A percentile compares a stretch with the other conserved stretches of the same genome.
Evolutionary conservation across 2,888 invertebrate species (phyloP).

Genomic region (Drosophila nr. perissopoda): DNA sequence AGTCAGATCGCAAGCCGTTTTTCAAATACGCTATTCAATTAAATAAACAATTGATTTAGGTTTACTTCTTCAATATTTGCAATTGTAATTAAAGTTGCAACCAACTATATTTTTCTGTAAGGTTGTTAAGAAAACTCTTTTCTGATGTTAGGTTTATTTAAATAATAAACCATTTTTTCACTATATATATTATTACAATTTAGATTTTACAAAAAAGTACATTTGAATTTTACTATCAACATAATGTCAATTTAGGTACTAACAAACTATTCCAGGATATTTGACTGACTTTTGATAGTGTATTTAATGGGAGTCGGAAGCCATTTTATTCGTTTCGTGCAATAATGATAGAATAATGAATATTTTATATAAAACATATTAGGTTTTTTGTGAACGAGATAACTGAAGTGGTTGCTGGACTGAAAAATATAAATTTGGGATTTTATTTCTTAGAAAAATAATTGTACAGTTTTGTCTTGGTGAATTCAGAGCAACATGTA

Average conservation of each 20-base stretch:
- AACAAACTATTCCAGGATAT: neutral
- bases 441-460: constrained; percentile 42
- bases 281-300: constrained; percentile 20
- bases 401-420: constrained; percentile 22
- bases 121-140: neutral
- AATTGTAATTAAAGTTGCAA: neutral
- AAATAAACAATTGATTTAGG: neutral
- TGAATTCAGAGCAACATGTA: constrained; percentile 15
- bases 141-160: neutral
- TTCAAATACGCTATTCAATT: constrained; percentile 39
- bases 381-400: constrained; percentile 19
- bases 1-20: neutral
- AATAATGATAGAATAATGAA: constrained; percentile 75
- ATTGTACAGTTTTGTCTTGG: constrained; percentile 24
- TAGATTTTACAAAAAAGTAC: neutral
- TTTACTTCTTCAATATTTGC: neutral
- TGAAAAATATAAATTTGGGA: constrained; percentile 43
- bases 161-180: neutral
- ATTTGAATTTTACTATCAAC: neutral
- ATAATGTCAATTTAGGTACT: neutral
- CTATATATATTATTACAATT: neutral
- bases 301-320: constrained; percentile 38
- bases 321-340: constrained; percentile 43
- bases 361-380: constrained; percentile 60
- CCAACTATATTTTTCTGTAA: neutral